These are phyloP conservation scores for Sicus ferrugineus DNA, from an alignment of 2,888 invertebrate species.

Conservation along the genomic window DNA sequence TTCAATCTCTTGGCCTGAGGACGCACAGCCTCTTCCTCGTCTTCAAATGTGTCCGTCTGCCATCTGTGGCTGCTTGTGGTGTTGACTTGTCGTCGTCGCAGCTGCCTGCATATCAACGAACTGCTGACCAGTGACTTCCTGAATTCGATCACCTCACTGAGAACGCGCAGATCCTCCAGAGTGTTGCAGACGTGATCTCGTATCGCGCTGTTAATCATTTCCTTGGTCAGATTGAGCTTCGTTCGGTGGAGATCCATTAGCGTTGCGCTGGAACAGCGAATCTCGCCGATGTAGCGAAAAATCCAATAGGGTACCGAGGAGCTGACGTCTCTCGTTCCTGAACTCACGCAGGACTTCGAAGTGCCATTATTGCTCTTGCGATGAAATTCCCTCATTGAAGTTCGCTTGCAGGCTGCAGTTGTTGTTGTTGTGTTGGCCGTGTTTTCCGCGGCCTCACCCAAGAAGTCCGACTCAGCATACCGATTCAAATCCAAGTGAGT, in stretches of 20 bases:
- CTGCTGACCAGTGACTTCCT: neutral
- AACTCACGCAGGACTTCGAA: neutral
- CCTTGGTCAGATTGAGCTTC: neutral
- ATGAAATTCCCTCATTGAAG: neutral
- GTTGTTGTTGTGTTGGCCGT: neutral
- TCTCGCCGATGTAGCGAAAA: neutral
- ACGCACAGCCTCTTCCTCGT: neutral
- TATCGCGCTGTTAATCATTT: neutral
- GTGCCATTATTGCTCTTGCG: neutral
- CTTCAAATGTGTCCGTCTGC: neutral
- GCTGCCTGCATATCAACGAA: neutral
- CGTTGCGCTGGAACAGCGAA: neutral
- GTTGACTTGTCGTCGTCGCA: neutral
- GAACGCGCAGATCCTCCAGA: constrained; percentile 1
- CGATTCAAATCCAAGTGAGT: neutral
- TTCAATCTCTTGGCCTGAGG: neutral
- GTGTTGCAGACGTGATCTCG: neutral
- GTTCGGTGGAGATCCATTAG: neutral
- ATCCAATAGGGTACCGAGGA: neutral
- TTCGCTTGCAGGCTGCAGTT: neutral
- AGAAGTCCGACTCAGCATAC: too few relatives aligned
- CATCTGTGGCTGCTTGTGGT: neutral
- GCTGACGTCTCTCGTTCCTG: too few relatives aligned
- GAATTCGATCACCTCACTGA: constrained; percentile 17
- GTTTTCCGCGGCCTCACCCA: too few relatives aligned